These are phyloP conservation scores for Drosophila peninsularis DNA, from an alignment of 2,888 invertebrate genomes.

Conservation along the genomic window DNA sequence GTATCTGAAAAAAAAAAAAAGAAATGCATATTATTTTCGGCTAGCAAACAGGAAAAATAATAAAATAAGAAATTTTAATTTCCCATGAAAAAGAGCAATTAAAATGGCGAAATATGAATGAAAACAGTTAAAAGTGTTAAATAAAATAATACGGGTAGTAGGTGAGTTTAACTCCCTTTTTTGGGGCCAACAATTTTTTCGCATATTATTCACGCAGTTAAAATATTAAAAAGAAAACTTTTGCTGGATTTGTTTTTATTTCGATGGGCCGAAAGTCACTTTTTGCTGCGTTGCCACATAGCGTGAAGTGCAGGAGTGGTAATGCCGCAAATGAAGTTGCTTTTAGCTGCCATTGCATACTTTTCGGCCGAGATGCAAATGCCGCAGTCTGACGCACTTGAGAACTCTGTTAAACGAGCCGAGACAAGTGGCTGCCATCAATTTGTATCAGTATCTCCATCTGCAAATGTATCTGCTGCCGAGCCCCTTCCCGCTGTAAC, in stretches of 20 bases:
- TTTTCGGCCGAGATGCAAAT: slow-evolving; percentile 43
- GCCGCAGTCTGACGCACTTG: slow-evolving; percentile 42
- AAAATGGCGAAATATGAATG: neutral
- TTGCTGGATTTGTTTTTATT: too few relatives aligned
- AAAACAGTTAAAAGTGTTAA: neutral
- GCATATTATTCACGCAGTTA: neutral
- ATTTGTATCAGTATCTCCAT: slow-evolving; percentile 20
- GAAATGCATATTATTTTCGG: neutral
- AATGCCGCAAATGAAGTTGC: slow-evolving; percentile 48
- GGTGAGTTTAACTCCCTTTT: neutral
- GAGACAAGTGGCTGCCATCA: slow-evolving; percentile 48
- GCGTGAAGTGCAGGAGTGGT: slow-evolving; percentile 20
- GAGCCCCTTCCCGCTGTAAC: slow-evolving; percentile 5
- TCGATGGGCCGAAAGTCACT: too few relatives aligned
- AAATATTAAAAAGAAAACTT: neutral
- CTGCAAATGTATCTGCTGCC: slow-evolving; percentile 1
- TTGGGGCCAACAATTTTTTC: neutral
- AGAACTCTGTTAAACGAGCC: slow-evolving; percentile 56
- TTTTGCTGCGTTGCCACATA: slow-evolving; percentile 32
- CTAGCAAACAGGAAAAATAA: neutral
- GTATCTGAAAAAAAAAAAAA: neutral
- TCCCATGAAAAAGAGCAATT: neutral
- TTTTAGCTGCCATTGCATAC: slow-evolving; percentile 47
- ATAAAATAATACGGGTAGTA: too few relatives aligned
- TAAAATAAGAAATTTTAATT: neutral